Percentiles rank a stretch among this genome's conserved stretches.
Evolutionary conservation across 23 tunicate species (phyloP).

Genomic region (Trididemnum nubilum): DNA sequence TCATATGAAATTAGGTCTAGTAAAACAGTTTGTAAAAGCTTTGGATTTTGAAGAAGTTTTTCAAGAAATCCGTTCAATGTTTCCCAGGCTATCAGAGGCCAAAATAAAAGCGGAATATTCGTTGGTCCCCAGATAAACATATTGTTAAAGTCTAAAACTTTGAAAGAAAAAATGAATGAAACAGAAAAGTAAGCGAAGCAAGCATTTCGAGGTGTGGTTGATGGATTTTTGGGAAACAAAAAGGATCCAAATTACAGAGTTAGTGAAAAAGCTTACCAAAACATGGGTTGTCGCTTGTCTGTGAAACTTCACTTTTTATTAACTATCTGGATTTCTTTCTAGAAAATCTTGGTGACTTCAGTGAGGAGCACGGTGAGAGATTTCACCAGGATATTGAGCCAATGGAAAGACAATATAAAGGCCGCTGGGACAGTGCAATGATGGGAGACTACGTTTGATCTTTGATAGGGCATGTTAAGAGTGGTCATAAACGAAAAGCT

Average conservation of each 20-base stretch:
- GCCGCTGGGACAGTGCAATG: constrained; percentile 33
- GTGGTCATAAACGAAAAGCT: constrained; percentile 18
- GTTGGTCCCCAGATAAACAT: no score
- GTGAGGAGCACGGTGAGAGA: no score
- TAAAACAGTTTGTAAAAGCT: constrained; percentile 39
- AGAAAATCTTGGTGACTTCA: no score
- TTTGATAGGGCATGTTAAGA: constrained; percentile 26
- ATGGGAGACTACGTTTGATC: constrained; percentile 23
- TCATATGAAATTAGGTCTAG: constrained; percentile 26
- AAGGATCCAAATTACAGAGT: constrained; percentile 35
- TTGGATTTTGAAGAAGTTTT: no score
- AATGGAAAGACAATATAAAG: constrained; percentile 37
- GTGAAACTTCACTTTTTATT: constrained; percentile 23
- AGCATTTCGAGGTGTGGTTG: no score
- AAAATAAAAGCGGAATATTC: no score
- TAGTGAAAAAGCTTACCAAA: constrained; percentile 17
- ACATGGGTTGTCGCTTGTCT: no score
- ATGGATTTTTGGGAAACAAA: no score
- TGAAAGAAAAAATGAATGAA: background rate
- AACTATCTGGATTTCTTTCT: constrained; percentile 12
- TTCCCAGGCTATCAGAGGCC: no score
- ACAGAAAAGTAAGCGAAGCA: no score
- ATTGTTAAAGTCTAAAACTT: constrained; percentile 10
- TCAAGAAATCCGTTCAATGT: no score
- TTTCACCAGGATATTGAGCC: no score